Conservation (phyloP, 1,140 invertebrate species). For the Calosoma granatense region DNA sequence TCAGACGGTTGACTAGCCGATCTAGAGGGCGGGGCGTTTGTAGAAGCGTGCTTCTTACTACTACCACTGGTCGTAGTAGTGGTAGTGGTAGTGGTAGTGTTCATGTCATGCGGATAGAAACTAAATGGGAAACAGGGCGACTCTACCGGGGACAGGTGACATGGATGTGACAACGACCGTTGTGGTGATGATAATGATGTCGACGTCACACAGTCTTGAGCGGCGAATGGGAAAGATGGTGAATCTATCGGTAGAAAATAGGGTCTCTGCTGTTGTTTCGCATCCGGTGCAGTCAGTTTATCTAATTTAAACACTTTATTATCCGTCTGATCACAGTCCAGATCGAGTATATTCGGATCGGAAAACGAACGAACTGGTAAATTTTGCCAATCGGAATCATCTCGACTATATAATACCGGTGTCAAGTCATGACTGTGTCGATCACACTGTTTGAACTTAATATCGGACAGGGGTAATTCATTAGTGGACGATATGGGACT, state of each 20-base stretch:
- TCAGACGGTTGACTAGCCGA: conserved; percentile 5
- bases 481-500: conserved; percentile 41
- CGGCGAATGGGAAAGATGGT: conserved; percentile 9
- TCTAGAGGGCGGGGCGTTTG: conserved; percentile 2
- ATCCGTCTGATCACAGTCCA: conserved; percentile 18
- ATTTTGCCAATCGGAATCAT: conserved; percentile 13
- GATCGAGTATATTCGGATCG: conserved; percentile 31
- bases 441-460: conserved; percentile 33
- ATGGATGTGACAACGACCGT: conserved; percentile 9
- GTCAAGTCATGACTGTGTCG: conserved; percentile 22
- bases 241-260: conserved; percentile 11
- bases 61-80: too few species aligned
- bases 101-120: conserved; percentile 27
- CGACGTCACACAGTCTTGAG: conserved; percentile 8
- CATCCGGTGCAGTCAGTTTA: conserved; percentile 20
- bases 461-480: conserved; percentile 47
- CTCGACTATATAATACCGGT: conserved; percentile 8
- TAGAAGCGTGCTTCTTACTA: background rate
- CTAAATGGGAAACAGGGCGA: conserved; percentile 20
- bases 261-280: conserved; percentile 1
- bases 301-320: conserved; percentile 22
- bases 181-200: conserved; percentile 9
- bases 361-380: conserved; percentile 27
- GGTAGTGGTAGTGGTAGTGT: conserved; percentile 36
- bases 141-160: conserved; percentile 11